Evolutionary conservation across 2,797 vertebrate genomes (phyloP), one percentile per base, ranked within the genome.

Genomic region (Platyrinchus mystaceus): DNA sequence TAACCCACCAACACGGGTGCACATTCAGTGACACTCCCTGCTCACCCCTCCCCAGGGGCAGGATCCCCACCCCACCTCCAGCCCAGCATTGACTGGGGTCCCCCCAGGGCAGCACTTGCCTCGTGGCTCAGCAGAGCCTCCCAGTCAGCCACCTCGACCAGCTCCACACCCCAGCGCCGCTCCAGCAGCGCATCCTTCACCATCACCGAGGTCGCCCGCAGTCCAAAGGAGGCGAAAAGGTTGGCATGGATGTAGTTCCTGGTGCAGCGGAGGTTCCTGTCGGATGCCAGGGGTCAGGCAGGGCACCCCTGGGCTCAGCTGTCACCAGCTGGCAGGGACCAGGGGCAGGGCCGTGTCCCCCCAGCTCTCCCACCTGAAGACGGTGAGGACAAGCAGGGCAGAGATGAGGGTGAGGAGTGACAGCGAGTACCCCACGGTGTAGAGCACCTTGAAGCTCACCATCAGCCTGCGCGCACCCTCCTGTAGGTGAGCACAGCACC

Each of bases 221-320:
- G 97, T 75, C 98, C 98, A 13, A 99, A 98, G 63, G 98, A 99
- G 93, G 98, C 95, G 8, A 99, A 99, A 73, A 99, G 98, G 94
- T 99, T 98, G 30, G 98, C 98, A 1, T 99, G 98, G 89, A 99
- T 98, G 97, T 98, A 98, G 90, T 99, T 99, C 92, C 98, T 97
- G 80, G 98, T 98, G 96, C 98, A 99, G 84, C 96, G 98, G 41
- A 99, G 97, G 79, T 98, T 99, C 96, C 98, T 99, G 96, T 47
- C 1, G 0, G 36, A 43, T 44, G 50, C 64, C 37, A 26, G 10
- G 20, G 7, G 28, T 89, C 58, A 89, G 87, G 50, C 50, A 1
- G 64, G 63, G 79, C 36, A 39, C 32, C 73, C 15, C 73, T 49
- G 2, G 0, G 39, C 60, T 68, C 1, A 0, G 47, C 66, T 28